These are phyloP conservation scores for Cairina moschata DNA, from an alignment of 2,113 vertebrate genomes.

Conservation along the genomic window DNA sequence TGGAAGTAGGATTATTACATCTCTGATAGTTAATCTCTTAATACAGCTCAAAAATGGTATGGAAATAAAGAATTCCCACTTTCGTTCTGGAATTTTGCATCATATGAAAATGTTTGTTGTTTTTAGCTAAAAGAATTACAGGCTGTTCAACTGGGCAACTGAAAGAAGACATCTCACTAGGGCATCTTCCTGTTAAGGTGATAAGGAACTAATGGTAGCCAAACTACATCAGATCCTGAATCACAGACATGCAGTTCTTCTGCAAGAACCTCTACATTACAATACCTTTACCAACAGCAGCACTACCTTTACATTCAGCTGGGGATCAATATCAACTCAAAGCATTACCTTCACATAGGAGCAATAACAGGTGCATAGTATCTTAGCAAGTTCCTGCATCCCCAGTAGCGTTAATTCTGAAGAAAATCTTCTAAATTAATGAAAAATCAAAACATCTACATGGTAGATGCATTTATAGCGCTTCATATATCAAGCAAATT, in stretches of 20 bases:
- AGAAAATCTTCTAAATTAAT: not conserved
- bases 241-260: slow-evolving; percentile 41
- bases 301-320: not conserved
- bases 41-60: not conserved
- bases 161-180: slow-evolving; percentile 82
- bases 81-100: not conserved
- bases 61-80: slow-evolving; percentile 12
- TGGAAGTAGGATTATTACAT: not conserved
- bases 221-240: slow-evolving; percentile 79
- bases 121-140: not conserved
- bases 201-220: slow-evolving; percentile 81
- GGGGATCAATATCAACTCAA: not conserved
- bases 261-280: slow-evolving; percentile 33
- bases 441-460: not conserved
- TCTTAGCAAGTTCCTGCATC: not conserved
- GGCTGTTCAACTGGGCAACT: slow-evolving; percentile 1
- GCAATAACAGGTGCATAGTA: not conserved
- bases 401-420: not conserved
- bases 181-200: slow-evolving; percentile 81
- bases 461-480: not conserved
- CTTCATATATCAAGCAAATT: not conserved
- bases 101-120: not conserved
- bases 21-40: not conserved
- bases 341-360: not conserved
- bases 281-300: not conserved